A percentile compares a stretch with the other conserved stretches of the same genome.
Evolutionary conservation across 2,888 invertebrate genomes (phyloP).

Genomic region (Plebejus anna): DNA sequence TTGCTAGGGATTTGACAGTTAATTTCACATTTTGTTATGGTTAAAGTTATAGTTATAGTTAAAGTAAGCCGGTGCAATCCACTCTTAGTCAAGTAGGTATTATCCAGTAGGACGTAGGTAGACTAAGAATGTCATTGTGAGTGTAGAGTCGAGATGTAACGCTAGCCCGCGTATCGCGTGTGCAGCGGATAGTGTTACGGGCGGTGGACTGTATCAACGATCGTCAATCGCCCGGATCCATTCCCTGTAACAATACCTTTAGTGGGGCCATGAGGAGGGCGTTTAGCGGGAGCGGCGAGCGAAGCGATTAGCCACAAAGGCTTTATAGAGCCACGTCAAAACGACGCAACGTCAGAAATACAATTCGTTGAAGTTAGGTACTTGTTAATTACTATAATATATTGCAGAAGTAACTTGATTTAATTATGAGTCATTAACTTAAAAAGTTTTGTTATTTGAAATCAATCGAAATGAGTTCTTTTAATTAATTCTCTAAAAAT

Average conservation of each 20-base stretch:
- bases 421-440: not conserved
- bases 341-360: not conserved
- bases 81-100: not conserved
- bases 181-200: slow-evolving; percentile 69
- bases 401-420: too few species aligned
- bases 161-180: slow-evolving; percentile 74
- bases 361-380: too few species aligned
- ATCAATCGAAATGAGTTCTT: not conserved
- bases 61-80: too few species aligned
- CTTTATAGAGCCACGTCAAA: not conserved
- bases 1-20: too few species aligned
- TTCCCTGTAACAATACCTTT: slow-evolving; percentile 77
- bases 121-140: slow-evolving; percentile 30
- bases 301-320: not conserved
- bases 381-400: too few species aligned
- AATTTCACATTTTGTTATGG: too few species aligned
- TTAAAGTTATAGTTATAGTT: too few species aligned
- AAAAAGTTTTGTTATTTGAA: not conserved
- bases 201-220: slow-evolving; percentile 76
- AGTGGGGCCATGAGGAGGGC: slow-evolving; percentile 47
- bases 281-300: slow-evolving; percentile 36
- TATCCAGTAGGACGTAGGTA: not conserved
- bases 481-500: not conserved
- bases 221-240: slow-evolving; percentile 76
- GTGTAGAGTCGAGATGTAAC: slow-evolving; percentile 63